These are phyloP conservation scores for Eufriesea mexicana DNA, from an alignment of 1,140 invertebrate genomes.

Conservation along the genomic window DNA sequence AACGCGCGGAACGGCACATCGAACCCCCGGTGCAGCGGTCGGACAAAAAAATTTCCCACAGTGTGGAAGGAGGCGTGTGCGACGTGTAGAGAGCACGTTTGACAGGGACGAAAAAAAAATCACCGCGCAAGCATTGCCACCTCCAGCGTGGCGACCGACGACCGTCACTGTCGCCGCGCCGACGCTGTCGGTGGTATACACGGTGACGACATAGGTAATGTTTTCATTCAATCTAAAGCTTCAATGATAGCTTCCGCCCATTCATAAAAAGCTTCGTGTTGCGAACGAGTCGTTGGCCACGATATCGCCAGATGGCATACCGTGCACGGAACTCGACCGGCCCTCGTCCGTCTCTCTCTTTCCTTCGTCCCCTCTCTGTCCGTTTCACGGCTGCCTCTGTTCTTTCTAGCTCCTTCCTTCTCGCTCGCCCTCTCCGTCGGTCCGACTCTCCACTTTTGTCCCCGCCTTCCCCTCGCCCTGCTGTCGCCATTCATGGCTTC, in stretches of 20 bases:
- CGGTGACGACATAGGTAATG: conserved; percentile 76
- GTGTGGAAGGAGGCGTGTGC: neutral
- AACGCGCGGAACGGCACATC: conserved; percentile 13
- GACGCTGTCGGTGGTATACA: conserved; percentile 66
- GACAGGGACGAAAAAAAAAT: conserved; percentile 20
- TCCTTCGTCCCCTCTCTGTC: conserved; percentile 23
- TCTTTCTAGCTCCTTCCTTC: conserved; percentile 20
- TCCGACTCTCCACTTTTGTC: conserved; percentile 49
- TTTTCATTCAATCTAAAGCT: conserved; percentile 83
- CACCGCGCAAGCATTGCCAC: conserved; percentile 23
- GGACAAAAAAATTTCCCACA: conserved; percentile 34
- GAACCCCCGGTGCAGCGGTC: neutral
- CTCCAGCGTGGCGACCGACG: conserved; percentile 54
- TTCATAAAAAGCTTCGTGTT: conserved; percentile 87
- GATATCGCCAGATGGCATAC: conserved; percentile 81
- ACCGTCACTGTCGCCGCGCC: conserved; percentile 68
- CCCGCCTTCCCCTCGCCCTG: conserved; percentile 44
- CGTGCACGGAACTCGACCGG: conserved; percentile 49
- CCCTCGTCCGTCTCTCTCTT: neutral
- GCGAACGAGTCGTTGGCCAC: conserved; percentile 63
- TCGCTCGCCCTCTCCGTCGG: conserved; percentile 4
- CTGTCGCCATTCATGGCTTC: conserved; percentile 71
- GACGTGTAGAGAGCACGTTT: conserved; percentile 14
- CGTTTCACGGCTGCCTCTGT: neutral
- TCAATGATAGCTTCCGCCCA: conserved; percentile 90